Conservation (phyloP, 2,888 invertebrate species). For the Aporophyla lueneburgensis region DNA sequence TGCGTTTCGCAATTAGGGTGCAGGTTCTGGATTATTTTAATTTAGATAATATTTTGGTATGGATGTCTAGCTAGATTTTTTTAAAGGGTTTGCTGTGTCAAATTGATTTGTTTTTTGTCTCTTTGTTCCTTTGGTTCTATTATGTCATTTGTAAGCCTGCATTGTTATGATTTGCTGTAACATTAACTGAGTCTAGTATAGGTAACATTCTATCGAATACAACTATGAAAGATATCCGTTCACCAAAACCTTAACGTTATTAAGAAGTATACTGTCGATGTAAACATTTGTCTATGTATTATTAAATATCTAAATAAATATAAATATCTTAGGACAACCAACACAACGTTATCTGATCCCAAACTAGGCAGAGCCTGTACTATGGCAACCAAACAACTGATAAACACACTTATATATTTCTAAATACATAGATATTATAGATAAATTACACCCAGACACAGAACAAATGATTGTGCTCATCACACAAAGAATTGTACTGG, state of each 20-base stretch:
- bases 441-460: no score
- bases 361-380: no score
- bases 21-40: background rate
- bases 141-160: background rate
- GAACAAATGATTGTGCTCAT: no score
- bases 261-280: constrained; percentile 64
- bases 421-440: no score
- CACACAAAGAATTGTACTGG: no score
- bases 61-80: background rate
- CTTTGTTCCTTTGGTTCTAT: background rate
- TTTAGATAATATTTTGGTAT: background rate
- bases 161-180: background rate
- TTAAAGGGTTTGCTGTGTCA: background rate
- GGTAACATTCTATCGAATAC: background rate
- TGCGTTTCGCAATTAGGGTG: no score
- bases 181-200: background rate
- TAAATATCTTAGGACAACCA: no score
- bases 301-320: no score
- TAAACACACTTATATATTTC: no score
- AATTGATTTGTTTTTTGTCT: no score
- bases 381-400: no score
- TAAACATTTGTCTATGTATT: constrained; percentile 77
- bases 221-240: background rate
- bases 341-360: no score
- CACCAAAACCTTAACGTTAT: background rate